A percentile compares a stretch with the other conserved stretches of the same genome.
Conservation (phyloP, 2,797 vertebrate genomes). For the Anguilla marmorata region DNA sequence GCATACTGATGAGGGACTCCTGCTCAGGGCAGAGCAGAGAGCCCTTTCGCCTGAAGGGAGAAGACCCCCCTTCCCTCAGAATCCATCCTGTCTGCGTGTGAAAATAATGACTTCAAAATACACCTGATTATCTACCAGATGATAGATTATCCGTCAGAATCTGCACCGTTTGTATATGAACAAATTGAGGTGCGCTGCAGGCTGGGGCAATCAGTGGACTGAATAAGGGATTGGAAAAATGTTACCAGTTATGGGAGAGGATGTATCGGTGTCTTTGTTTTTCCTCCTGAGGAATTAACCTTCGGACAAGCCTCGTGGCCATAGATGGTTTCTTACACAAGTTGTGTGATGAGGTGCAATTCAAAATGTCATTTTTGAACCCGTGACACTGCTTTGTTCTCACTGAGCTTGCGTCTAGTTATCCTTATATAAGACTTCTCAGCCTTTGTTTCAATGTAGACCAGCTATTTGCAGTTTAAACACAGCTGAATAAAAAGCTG, state of each 20-base stretch:
- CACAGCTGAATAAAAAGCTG: not conserved
- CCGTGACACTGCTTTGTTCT: not conserved
- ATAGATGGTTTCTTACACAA: not conserved
- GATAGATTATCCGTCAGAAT: not conserved
- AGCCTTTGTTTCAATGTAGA: not conserved
- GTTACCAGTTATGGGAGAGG: not conserved
- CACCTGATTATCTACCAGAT: not conserved
- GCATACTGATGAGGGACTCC: slow-evolving; percentile 55
- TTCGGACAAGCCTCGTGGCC: not conserved
- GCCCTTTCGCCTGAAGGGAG: not conserved
- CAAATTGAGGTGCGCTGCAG: not conserved
- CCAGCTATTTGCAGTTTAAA: not conserved
- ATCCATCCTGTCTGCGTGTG: not conserved
- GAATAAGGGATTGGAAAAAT: not conserved
- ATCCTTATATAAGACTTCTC: not conserved
- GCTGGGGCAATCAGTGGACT: not conserved
- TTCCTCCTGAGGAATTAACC: not conserved
- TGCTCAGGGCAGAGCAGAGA: slow-evolving; percentile 44
- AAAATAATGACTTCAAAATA: not conserved
- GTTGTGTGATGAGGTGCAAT: not conserved
- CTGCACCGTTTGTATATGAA: not conserved
- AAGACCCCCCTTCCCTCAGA: not conserved
- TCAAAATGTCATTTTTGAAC: not conserved
- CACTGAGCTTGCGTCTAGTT: not conserved
- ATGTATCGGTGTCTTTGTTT: not conserved